phyloP scores from a whole-genome alignment of 1,140 invertebrate species.

The Fopius arisanus region DNA sequence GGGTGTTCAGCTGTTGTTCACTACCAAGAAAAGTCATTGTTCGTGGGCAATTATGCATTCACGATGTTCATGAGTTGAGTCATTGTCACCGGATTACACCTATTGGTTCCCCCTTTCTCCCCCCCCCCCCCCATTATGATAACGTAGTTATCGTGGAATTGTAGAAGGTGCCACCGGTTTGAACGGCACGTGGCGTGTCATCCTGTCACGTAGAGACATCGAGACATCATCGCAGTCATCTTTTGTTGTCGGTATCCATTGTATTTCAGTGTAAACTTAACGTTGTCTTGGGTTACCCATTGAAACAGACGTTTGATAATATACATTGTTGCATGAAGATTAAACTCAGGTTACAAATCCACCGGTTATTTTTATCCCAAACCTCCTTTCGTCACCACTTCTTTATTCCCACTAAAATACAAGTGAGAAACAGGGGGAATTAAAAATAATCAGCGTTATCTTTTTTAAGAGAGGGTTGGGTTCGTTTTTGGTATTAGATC shows the following conservation, averaged over 20 bases:
- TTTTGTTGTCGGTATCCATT: constrained; percentile 14
- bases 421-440: not conserved
- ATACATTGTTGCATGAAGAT: not conserved
- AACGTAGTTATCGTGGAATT: not conserved
- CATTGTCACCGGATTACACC: not conserved
- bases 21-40: not conserved
- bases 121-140: not conserved
- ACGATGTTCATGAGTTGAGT: not conserved
- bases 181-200: constrained; percentile 29
- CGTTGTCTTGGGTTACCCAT: not conserved
- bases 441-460: constrained; percentile 1
- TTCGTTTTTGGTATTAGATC: constrained; percentile 16
- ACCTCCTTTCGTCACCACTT: not conserved
- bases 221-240: constrained; percentile 6
- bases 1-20: not conserved
- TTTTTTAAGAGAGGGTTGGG: constrained; percentile 11
- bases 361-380: not conserved
- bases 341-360: constrained; percentile 2
- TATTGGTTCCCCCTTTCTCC: not conserved
- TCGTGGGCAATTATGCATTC: not conserved
- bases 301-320: not conserved
- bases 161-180: not conserved
- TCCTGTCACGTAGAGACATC: constrained; percentile 25
- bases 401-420: not conserved
- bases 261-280: not conserved